Conservation (phyloP, 2,888 invertebrate genomes). For the Drosophila histrio region DNA sequence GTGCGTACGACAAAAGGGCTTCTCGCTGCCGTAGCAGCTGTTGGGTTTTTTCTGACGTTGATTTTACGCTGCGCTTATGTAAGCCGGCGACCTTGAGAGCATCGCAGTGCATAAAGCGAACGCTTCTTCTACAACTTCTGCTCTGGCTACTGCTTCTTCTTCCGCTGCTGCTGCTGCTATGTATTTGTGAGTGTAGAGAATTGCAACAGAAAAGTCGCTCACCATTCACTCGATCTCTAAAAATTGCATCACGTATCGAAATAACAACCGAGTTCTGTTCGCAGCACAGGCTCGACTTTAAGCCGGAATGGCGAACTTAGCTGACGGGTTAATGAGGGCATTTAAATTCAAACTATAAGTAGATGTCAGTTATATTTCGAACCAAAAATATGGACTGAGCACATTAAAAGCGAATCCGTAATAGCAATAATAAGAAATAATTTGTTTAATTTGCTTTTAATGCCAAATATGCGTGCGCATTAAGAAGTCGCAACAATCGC, state of each 20-base stretch:
- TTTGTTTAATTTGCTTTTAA: constrained; percentile 54
- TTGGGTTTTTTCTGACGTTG: constrained; percentile 56
- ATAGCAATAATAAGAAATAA: constrained; percentile 33
- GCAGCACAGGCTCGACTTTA: background rate
- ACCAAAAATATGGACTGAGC: constrained; percentile 6
- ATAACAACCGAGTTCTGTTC: constrained; percentile 32
- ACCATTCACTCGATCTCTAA: constrained; percentile 41
- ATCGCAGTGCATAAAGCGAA: constrained; percentile 37
- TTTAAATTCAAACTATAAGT: constrained; percentile 35
- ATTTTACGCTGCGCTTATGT: constrained; percentile 60
- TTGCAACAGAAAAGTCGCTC: constrained; percentile 57
- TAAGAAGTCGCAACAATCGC: constrained; percentile 33
- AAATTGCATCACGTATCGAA: constrained; percentile 41
- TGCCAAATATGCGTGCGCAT: constrained; percentile 56
- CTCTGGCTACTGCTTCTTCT: constrained; percentile 4
- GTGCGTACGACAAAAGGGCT: constrained; percentile 57
- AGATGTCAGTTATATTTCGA: background rate
- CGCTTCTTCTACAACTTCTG: constrained; percentile 15
- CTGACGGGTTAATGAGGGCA: constrained; percentile 19
- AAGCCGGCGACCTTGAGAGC: constrained; percentile 65
- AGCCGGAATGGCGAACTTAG: constrained; percentile 16
- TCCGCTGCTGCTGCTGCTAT: too few species aligned
- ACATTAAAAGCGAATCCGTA: constrained; percentile 26
- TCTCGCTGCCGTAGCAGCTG: constrained; percentile 26
- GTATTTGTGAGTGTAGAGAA: constrained; percentile 47